Conservation (phyloP, 2,113 vertebrate genomes). For the Coryphaenoides rupestris region DNA sequence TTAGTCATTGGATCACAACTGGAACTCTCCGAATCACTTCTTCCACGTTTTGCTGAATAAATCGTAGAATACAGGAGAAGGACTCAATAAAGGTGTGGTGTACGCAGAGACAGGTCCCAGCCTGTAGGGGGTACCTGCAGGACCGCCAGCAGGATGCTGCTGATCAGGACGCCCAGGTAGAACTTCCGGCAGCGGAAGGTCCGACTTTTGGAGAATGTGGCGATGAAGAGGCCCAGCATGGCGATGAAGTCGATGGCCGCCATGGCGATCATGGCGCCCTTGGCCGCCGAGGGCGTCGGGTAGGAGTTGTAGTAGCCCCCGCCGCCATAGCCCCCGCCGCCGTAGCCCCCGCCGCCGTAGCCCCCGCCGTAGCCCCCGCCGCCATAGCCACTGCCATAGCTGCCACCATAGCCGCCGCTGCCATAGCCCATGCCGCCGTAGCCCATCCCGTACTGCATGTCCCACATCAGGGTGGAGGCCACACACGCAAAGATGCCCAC, state of each 20-base stretch:
- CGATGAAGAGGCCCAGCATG: conserved; percentile 73
- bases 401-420: conserved; percentile 10
- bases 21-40: not conserved
- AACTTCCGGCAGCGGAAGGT: conserved; percentile 73
- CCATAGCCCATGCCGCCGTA: conserved; percentile 53
- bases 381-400: conserved; percentile 55
- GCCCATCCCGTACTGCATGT: conserved; percentile 76
- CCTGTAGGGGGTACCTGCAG: conserved; percentile 54
- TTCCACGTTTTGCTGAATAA: not conserved
- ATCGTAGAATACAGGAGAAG: too few species aligned
- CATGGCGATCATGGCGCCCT: conserved; percentile 84
- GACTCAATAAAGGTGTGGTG: too few species aligned
- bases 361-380: conserved; percentile 47
- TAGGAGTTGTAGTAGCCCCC: conserved; percentile 60
- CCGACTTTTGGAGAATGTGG: conserved; percentile 73
- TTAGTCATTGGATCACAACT: not conserved
- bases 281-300: conserved; percentile 80
- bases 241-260: conserved; percentile 79
- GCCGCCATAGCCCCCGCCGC: conserved; percentile 30
- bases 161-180: conserved; percentile 74
- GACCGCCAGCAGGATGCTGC: conserved; percentile 66
- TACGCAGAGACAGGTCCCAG: too few species aligned
- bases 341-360: fast-evolving
- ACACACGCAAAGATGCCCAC: conserved; percentile 84
- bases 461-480: conserved; percentile 88